Conservation (phyloP, 2,888 invertebrate genomes). For the Tryphoninae sp. region DNA sequence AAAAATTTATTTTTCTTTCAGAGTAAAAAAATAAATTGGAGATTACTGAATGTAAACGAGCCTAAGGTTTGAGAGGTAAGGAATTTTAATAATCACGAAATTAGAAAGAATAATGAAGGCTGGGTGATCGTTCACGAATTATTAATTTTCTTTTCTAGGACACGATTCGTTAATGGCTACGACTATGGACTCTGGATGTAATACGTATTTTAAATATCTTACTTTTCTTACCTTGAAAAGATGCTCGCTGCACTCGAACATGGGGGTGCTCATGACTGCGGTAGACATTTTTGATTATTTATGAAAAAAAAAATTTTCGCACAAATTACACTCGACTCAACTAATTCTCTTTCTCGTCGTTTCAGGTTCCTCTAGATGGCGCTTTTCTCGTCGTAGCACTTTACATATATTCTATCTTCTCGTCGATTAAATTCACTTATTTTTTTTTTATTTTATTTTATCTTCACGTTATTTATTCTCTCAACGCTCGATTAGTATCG, state of each 20-base stretch:
- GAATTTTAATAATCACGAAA: background rate
- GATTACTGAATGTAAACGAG: background rate
- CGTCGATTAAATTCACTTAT: background rate
- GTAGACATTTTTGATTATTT: conserved; percentile 86
- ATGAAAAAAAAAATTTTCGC: conserved; percentile 31
- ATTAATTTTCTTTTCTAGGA: too few species aligned
- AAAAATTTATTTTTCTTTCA: background rate
- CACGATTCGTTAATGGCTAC: too few species aligned
- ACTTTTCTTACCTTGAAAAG: conserved; percentile 86
- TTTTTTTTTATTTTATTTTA: too few species aligned
- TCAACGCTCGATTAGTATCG: too few species aligned
- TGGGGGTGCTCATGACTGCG: conserved; percentile 89
- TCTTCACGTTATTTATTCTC: conserved; percentile 4
- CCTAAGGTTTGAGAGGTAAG: background rate
- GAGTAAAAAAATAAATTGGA: background rate
- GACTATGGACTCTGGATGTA: too few species aligned
- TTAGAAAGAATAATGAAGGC: conserved; percentile 7
- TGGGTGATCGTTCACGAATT: background rate
- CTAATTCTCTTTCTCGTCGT: conserved; percentile 2
- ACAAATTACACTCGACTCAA: conserved; percentile 52
- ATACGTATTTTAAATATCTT: too few species aligned
- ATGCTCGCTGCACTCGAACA: conserved; percentile 90
- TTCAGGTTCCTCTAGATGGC: background rate
- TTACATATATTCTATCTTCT: background rate
- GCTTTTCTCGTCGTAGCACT: background rate